Base-by-base conservation (phyloP, 2,113 vertebrate genomes). In the Ochotona princeps region DNA sequence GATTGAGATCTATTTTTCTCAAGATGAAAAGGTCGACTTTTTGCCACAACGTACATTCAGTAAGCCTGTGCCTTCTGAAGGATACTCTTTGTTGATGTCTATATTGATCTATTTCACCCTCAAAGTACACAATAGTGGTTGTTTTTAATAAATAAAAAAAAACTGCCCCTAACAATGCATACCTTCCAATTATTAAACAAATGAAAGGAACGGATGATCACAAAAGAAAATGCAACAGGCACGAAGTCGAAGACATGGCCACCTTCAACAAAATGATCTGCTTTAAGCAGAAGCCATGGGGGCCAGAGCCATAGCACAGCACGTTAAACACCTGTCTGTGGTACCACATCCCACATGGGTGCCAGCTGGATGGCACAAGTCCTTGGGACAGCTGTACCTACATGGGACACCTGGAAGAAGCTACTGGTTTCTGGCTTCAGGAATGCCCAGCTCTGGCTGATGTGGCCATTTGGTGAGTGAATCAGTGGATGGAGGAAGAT, bases 31-130 rank as follows among this genome's bases (percentile, higher is more conserved):
- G 80, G 35, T 21, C 73, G 90, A 92, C 38, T 80, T 88, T 54
- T 74, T 72, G 49, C 54, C 76, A 47, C 79, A 94, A 89, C 47
- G 61, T 8, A 5, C 6, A 2, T 23, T 44, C 23, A 49, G 35
- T 28, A 74, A 79, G 87, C 69, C 35, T 15, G 20, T 14, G 49
- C 75, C 90, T 61, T 83, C 61, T 69, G 38, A 84, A 81, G 76
- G 54, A 73, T 13, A 17, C 18, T 51, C 95, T 93, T 79, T 17
- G 44, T 44, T 72, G 87, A 61, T 82, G 30, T 69, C 25, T 86
- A 90, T 78, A 93, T 83, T 90, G 86, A 94, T 94, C 88, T 61
- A 32, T 15, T 78, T 96, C 92, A 91, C 75, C 30, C 57, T 61
- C 93, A 86, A 91, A 94, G 80, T 79, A 75, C 30, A 4, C 23